Evolutionary conservation across 1,140 invertebrate genomes (phyloP).

Genomic region (Delia radicum): DNA sequence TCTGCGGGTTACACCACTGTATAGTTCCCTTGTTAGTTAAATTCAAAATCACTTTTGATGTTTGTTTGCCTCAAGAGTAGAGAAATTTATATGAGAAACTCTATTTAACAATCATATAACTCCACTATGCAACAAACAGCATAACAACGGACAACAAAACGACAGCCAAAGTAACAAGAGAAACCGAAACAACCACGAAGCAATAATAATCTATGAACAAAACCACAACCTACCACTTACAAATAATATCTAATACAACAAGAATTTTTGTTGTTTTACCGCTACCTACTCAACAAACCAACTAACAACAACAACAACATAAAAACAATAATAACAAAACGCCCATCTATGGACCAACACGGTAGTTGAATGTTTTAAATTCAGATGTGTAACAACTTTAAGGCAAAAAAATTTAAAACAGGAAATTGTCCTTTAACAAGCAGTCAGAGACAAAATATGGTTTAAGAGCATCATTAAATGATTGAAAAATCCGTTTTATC

Average conservation of each 20-base stretch:
- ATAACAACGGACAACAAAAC: background rate
- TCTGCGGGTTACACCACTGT: too few species aligned
- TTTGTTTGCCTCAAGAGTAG: too few species aligned
- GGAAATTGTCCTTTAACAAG: too few species aligned
- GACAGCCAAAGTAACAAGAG: background rate
- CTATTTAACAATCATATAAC: background rate
- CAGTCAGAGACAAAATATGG: too few species aligned
- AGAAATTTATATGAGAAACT: too few species aligned
- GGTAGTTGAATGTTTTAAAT: background rate
- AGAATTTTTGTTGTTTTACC: slow-evolving; percentile 4
- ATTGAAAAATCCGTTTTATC: too few species aligned
- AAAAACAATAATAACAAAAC: background rate
- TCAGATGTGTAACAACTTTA: background rate
- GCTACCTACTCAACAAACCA: background rate
- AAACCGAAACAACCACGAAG: background rate
- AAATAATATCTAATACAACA: slow-evolving; percentile 5
- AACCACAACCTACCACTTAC: slow-evolving; percentile 3
- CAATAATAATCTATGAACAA: background rate
- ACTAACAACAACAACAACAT: background rate
- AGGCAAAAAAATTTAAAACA: too few species aligned
- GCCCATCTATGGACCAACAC: background rate
- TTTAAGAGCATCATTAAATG: too few species aligned
- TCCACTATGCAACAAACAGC: background rate
- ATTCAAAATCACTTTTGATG: too few species aligned
- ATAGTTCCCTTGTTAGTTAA: too few species aligned